Evolutionary conservation across 1,140 invertebrate species (phyloP), one percentile per base, ranked within the genome.

Genomic region (Phocides pigmalion): DNA sequence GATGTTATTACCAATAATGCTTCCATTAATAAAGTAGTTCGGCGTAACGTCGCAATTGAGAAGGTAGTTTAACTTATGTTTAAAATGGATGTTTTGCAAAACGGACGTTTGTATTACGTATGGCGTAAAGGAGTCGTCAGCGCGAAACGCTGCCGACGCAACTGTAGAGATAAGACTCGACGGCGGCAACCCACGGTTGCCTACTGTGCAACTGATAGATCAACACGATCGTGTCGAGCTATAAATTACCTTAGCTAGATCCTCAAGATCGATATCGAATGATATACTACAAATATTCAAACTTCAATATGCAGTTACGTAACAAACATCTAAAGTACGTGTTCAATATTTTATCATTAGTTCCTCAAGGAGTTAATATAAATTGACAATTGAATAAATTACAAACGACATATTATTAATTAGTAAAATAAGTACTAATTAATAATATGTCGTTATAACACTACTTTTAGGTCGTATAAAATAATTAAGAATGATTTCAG

Each of bases 111-210:
- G 73, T 67, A 74, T 73, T 74, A 41, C 15, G 54, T 66, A 56
- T 82, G 77, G 74, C 68, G 75, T 61, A 80, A 79, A 72, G 58
- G 58, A 77, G 62, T 76, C 80, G 76, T 70, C 74, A 77, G 78
- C 70, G 79, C 80, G 76, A 72, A 72, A 79, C 78, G 68, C 53
- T 58, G 49, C 54, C 59, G 53, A 53, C 62, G 66, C 72, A 76
- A 77, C 70, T 41, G 28, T 15, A 67, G 62, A 80, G 77, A 80
- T 80, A 82, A 80, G 61, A 65, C 44, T 54, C 61, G 39, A 62
- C 59, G 69, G 68, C 25, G 54, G 53, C 47, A 50, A 62, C 61
- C 67, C 65, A 66, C 70, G 51, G 68, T 58, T 64, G 63, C 66
- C 51, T 63, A 65, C 51, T 54, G 35, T 66, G 72, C 70, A 70